Conservation (phyloP, 2,888 invertebrate species). For the Drosophila prolongata region DNA sequence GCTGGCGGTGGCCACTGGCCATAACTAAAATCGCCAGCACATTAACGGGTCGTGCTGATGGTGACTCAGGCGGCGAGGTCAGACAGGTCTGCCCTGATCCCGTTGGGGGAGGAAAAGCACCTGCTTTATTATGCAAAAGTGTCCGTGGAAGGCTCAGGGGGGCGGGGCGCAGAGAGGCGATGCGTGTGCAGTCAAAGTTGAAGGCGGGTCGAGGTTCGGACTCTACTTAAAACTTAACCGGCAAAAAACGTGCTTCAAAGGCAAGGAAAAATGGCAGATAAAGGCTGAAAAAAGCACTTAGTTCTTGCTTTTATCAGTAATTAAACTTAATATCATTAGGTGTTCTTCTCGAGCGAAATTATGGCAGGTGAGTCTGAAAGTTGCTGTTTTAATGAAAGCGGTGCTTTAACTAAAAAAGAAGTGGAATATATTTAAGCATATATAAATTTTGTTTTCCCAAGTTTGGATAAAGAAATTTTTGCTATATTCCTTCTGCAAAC, state of each 20-base stretch:
- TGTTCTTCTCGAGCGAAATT: slow-evolving; percentile 10
- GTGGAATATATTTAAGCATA: too few relatives aligned
- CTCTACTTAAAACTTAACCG: slow-evolving; percentile 13
- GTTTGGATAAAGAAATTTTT: too few relatives aligned
- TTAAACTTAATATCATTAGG: slow-evolving; percentile 25
- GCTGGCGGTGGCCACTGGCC: slow-evolving; percentile 23
- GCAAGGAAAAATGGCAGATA: slow-evolving; percentile 7
- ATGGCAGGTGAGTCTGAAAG: background rate
- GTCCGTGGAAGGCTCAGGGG: slow-evolving; percentile 51
- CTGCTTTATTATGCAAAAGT: slow-evolving; percentile 71
- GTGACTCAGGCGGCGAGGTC: slow-evolving; percentile 34
- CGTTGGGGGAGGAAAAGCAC: slow-evolving; percentile 45
- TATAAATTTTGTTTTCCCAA: too few relatives aligned
- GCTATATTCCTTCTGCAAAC: too few relatives aligned
- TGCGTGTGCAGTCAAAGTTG: slow-evolving; percentile 24
- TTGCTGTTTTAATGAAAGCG: background rate
- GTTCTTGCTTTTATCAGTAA: slow-evolving; percentile 31
- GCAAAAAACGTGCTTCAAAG: slow-evolving; percentile 14
- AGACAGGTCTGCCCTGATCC: slow-evolving; percentile 40
- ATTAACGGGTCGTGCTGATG: slow-evolving; percentile 35
- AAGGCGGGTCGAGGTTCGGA: slow-evolving; percentile 14
- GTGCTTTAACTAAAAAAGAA: too few relatives aligned
- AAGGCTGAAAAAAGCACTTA: slow-evolving; percentile 24
- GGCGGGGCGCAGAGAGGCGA: background rate
- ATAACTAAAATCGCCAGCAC: slow-evolving; percentile 45